phyloP scores from a whole-genome alignment of 2,113 vertebrate genomes.

The Crypturellus undulatus region DNA sequence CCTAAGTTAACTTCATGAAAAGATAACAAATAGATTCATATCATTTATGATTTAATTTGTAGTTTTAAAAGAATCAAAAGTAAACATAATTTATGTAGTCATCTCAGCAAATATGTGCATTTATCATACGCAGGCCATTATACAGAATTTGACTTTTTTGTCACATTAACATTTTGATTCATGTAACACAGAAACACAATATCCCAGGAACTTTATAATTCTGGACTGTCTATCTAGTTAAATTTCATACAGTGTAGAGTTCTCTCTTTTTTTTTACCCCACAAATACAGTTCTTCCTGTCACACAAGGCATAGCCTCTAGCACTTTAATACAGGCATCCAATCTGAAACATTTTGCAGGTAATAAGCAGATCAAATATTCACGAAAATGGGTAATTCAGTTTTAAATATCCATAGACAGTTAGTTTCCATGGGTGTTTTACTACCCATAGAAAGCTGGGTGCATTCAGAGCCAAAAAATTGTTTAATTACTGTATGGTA shows the following conservation, averaged over 20 bases:
- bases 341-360: conserved; percentile 28
- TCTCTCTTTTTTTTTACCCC: background rate
- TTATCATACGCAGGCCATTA: background rate
- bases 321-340: background rate
- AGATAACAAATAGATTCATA: background rate
- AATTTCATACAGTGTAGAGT: conserved; percentile 12
- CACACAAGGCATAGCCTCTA: background rate
- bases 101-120: background rate
- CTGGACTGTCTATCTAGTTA: background rate
- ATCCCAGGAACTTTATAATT: background rate
- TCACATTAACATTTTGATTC: conserved; percentile 24
- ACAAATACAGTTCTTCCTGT: background rate
- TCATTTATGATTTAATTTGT: background rate
- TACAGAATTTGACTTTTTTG: background rate
- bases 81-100: background rate
- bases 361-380: conserved; percentile 59
- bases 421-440: conserved; percentile 35
- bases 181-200: background rate
- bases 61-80: background rate
- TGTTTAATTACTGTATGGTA: conserved; percentile 1
- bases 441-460: background rate
- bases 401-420: conserved; percentile 33
- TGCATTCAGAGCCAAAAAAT: background rate
- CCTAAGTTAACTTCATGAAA: background rate
- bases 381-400: conserved; percentile 39